Evolutionary conservation across 2,888 invertebrate species (phyloP).

Genomic region (Drosophila gaucha): DNA sequence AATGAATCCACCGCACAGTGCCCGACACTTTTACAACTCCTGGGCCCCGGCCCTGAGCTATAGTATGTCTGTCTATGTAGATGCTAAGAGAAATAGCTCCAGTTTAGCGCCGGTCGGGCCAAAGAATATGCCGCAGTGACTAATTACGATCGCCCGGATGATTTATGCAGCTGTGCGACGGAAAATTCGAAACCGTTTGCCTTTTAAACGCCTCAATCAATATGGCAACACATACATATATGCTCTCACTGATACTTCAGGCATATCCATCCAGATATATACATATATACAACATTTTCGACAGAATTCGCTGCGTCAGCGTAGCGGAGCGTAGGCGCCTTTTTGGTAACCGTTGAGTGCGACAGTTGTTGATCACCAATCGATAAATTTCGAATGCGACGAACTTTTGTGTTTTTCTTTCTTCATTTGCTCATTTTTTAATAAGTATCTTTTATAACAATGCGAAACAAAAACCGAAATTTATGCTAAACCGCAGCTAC

Average conservation of each 20-base stretch:
- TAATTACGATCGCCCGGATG: slow-evolving; percentile 77
- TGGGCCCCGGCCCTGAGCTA: slow-evolving; percentile 1
- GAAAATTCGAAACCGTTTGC: slow-evolving; percentile 55
- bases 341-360: slow-evolving; percentile 19
- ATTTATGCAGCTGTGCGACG: slow-evolving; percentile 73
- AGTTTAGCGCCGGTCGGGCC: slow-evolving; percentile 70
- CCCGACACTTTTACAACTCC: slow-evolving; percentile 81
- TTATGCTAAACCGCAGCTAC: slow-evolving; percentile 69
- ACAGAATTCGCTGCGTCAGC: slow-evolving; percentile 48
- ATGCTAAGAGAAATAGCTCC: slow-evolving; percentile 76
- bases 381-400: slow-evolving; percentile 52
- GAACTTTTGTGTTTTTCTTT: slow-evolving; percentile 11
- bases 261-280: not conserved
- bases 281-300: not conserved
- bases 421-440: slow-evolving; percentile 1
- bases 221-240: slow-evolving; percentile 35
- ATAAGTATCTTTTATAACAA: slow-evolving; percentile 40
- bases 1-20: slow-evolving; percentile 83
- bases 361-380: slow-evolving; percentile 59
- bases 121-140: slow-evolving; percentile 67
- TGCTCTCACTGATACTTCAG: slow-evolving; percentile 4
- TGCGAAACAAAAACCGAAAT: slow-evolving; percentile 60
- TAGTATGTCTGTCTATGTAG: slow-evolving; percentile 18
- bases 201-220: slow-evolving; percentile 70
- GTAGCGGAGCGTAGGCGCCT: slow-evolving; percentile 29